Conservation (phyloP, 2,888 invertebrate species). For the Lampropteryx suffumata region DNA sequence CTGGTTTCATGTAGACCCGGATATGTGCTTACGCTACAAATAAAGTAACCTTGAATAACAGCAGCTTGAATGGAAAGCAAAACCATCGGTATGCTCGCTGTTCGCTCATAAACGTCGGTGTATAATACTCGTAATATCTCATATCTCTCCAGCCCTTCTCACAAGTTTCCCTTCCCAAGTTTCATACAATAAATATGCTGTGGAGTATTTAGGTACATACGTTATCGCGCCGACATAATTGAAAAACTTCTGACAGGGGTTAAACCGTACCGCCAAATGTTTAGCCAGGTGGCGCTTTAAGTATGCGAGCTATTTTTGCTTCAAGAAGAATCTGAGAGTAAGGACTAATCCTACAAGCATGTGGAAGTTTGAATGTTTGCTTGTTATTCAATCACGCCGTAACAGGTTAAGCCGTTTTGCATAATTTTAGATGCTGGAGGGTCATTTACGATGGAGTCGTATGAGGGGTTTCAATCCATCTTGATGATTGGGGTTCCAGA, state of each 20-base stretch:
- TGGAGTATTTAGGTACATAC: conserved; percentile 48
- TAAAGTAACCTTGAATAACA: too few relatives aligned
- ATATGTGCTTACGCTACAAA: too few relatives aligned
- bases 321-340: conserved; percentile 9
- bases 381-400: too few relatives aligned
- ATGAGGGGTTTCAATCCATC: too few relatives aligned
- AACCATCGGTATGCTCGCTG: background rate
- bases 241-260: conserved; percentile 77
- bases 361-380: too few relatives aligned
- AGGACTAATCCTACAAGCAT: background rate
- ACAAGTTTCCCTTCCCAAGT: conserved; percentile 41
- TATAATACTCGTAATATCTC: conserved; percentile 13
- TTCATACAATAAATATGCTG: conserved; percentile 65
- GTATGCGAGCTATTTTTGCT: conserved; percentile 15
- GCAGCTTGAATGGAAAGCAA: background rate
- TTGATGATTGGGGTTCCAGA: too few relatives aligned
- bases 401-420: too few relatives aligned
- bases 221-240: conserved; percentile 69
- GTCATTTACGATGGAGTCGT: too few relatives aligned
- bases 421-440: too few relatives aligned
- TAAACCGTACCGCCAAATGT: conserved; percentile 49
- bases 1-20: too few relatives aligned
- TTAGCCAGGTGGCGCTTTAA: conserved; percentile 21
- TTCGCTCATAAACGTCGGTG: conserved; percentile 1
- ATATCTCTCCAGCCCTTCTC: conserved; percentile 21